These are phyloP conservation scores for Auanema sp. DNA, from an alignment of 2,888 invertebrate species.

Conservation along the genomic window DNA sequence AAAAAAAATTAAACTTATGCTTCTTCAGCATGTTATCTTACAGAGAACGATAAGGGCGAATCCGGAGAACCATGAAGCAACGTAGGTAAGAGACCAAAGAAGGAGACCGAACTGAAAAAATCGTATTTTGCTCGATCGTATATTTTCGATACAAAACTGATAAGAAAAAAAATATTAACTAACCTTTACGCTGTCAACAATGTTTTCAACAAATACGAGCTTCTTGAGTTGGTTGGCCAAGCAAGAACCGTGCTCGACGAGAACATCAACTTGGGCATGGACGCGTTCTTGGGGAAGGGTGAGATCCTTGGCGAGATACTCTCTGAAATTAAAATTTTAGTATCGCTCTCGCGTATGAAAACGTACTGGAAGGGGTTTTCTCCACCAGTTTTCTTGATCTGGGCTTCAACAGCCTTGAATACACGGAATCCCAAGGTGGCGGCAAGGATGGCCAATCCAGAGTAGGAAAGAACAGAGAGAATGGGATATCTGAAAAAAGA, in stretches of 20 bases:
- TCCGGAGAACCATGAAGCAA: constrained; percentile 98
- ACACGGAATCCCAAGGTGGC: constrained; percentile 86
- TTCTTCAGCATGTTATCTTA: constrained; percentile 66
- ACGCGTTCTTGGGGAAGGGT: constrained; percentile 87
- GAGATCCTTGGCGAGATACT: constrained; percentile 82
- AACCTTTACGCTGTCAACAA: constrained; percentile 77
- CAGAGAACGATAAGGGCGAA: constrained; percentile 95
- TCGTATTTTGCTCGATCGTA: not conserved
- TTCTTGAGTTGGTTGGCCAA: constrained; percentile 82
- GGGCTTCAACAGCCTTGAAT: constrained; percentile 51
- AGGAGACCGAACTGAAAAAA: constrained; percentile 84
- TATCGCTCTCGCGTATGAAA: constrained; percentile 4
- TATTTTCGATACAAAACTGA: not conserved
- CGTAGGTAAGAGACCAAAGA: constrained; percentile 93
- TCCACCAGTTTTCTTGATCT: constrained; percentile 82
- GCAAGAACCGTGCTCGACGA: constrained; percentile 84
- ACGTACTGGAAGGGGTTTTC: constrained; percentile 96
- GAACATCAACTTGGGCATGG: constrained; percentile 82
- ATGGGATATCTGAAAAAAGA: constrained; percentile 32
- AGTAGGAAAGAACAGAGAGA: constrained; percentile 80
- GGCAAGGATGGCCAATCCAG: constrained; percentile 80
- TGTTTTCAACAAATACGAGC: constrained; percentile 92
- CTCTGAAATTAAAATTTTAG: constrained; percentile 47
- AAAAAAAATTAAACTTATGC: not conserved
- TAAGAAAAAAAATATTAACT: not conserved